Evolutionary conservation across 2,797 vertebrate genomes (phyloP).

Genomic region (Helicolenus hilgendorfi): DNA sequence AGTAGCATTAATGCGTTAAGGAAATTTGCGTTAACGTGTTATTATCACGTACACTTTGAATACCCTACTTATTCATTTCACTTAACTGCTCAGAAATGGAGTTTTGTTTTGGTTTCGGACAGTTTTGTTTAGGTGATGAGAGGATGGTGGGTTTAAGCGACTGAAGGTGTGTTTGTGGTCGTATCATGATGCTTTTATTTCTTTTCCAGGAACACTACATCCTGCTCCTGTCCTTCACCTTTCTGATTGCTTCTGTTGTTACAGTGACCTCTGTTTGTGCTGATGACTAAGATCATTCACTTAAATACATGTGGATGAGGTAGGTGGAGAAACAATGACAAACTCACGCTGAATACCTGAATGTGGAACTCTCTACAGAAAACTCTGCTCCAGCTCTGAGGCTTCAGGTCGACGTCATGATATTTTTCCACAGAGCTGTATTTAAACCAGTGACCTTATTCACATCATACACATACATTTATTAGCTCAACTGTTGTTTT

Average conservation of each 20-base stretch:
- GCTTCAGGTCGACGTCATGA: not conserved
- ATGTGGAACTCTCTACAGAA: not conserved
- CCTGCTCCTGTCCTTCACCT: not conserved
- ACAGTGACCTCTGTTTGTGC: not conserved
- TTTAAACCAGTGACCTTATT: not conserved
- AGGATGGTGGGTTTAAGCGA: not conserved
- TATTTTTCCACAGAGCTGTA: not conserved
- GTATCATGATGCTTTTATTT: not conserved
- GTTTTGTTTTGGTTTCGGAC: not conserved
- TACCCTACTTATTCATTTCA: not conserved
- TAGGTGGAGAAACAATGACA: not conserved
- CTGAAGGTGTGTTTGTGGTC: not conserved
- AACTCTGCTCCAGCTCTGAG: not conserved
- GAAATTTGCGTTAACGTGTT: too few relatives aligned
- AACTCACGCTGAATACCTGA: not conserved
- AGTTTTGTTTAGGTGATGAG: not conserved
- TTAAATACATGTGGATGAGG: not conserved
- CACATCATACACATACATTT: not conserved
- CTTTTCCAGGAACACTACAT: not conserved
- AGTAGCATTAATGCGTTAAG: too few relatives aligned
- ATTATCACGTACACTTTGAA: too few relatives aligned
- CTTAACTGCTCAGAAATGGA: not conserved
- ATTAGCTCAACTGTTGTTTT: not conserved
- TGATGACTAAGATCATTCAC: not conserved
- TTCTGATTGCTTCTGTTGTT: not conserved